Base-by-base conservation (phyloP, 2,888 invertebrate species). In the Lottia gigantea region DNA sequence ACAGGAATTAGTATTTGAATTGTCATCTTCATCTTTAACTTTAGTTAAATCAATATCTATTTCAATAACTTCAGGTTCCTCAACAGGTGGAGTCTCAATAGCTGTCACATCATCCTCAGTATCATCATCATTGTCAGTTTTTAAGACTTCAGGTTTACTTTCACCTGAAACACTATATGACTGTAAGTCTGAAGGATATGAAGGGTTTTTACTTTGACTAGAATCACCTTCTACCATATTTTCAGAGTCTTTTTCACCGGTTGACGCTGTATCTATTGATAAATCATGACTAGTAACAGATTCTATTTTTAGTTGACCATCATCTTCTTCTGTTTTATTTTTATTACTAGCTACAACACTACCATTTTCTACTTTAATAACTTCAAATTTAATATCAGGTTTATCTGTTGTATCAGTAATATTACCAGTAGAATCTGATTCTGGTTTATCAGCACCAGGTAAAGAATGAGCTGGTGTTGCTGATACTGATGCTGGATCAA, bases 301-400 rank as follows among this genome's bases (percentile, higher is more conserved):
- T 23, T 55, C 55, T 55, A 55, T 55, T 55, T 23, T 55, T 23
- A 55, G 55, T 55, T 55, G 19, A 23, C 23, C 23, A 23, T 55
- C 55, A 23, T 55, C 55, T 55, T 11, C 55, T 55, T 55, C 55
- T 55, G 55, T 55, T 55, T 19, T 23, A 55, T 55, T 15, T 55
- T 55, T 55, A 55, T 55, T 55, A 19, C 55, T 55, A 19, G 55
- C 55, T 55, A 55, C 55, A 55, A 55, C 55, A 55, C 55, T 55
- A 55, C 55, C 55, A 55, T 55, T 55, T 55, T 55, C 55, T 23
- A 55, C 55, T 55, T 55, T 55, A 23, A 55, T 55, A 19, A 55
- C 55, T 55, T 55, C 55, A 55, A 55, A 55, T 55, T 55, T 55
- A 55, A 55, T 55, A 23, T 55, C 55, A 55, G 55, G 55, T 55